phyloP scores from a whole-genome alignment of 2,888 invertebrate species.

The Amitus sp. region DNA sequence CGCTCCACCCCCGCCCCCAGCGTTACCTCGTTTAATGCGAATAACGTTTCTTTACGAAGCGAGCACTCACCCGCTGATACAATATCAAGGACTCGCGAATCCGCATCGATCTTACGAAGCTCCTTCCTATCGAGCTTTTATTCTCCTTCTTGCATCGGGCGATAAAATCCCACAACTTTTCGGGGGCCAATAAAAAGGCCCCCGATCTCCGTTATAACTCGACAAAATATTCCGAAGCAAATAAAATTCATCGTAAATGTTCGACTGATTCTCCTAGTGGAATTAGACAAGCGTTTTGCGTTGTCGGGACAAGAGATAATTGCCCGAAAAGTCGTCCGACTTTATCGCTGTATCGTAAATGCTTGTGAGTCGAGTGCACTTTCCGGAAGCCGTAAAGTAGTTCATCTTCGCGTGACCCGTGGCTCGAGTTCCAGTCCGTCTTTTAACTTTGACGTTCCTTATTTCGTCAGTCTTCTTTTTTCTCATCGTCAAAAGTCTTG shows the following conservation, averaged over 20 bases:
- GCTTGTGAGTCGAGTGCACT: no score
- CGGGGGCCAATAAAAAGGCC: no score
- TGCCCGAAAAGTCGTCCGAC: constrained; percentile 18
- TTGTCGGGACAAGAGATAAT: constrained; percentile 13
- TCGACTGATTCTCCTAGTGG: not conserved
- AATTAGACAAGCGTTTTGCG: no score
- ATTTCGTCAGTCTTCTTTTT: no score
- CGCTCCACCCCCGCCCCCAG: not conserved
- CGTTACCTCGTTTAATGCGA: not conserved
- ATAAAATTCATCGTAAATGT: not conserved
- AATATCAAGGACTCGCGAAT: constrained; percentile 3
- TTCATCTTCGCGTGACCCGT: constrained; percentile 18
- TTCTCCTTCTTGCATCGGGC: constrained; percentile 2
- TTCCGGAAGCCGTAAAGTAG: constrained; percentile 22
- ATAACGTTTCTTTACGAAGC: not conserved
- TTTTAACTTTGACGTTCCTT: constrained; percentile 11
- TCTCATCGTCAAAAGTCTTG: constrained; percentile 10
- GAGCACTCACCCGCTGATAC: constrained; percentile 2
- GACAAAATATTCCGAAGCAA: no score
- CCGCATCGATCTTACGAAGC: not conserved
- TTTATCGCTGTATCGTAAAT: constrained; percentile 23
- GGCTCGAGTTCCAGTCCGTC: constrained; percentile 15
- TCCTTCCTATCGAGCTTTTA: not conserved
- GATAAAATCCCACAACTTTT: no score
- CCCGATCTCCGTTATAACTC: no score